Conservation (phyloP, 53 echinoderm and acorn worm genomes). For the Mesocentrotus franciscanus region DNA sequence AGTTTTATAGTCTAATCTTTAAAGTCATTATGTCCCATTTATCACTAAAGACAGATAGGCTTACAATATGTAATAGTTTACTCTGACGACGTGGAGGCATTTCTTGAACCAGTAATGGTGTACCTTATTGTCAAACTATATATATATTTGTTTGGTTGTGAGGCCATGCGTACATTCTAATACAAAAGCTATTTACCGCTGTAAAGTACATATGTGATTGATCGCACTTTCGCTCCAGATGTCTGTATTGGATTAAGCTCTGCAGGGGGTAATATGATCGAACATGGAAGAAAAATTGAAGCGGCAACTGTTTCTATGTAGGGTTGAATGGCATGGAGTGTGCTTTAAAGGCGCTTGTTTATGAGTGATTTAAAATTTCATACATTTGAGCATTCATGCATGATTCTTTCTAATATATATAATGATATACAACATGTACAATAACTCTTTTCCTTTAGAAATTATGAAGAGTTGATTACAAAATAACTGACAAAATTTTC, state of each 20-base stretch:
- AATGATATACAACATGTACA: no score
- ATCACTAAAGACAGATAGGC: not conserved
- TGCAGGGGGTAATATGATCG: slow-evolving; percentile 35
- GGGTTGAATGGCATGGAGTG: slow-evolving; percentile 16
- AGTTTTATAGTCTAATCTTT: not conserved
- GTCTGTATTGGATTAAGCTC: slow-evolving; percentile 35
- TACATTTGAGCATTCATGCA: not conserved
- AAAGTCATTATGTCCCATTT: not conserved
- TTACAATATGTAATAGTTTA: not conserved
- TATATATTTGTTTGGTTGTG: not conserved
- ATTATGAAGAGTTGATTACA: no score
- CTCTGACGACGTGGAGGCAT: not conserved
- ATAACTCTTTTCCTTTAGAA: no score
- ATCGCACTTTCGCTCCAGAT: not conserved
- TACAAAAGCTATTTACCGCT: not conserved
- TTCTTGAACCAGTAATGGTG: not conserved
- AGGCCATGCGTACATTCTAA: not conserved
- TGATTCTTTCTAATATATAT: not conserved
- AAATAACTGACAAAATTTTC: no score
- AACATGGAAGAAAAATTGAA: slow-evolving; percentile 27
- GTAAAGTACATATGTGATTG: slow-evolving; percentile 29
- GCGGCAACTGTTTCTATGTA: not conserved
- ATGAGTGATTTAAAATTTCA: not conserved
- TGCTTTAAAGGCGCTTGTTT: not conserved
- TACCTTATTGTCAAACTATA: slow-evolving; percentile 19